Conservation (phyloP, 2,888 invertebrate species). For the Pheosia gnoma region DNA sequence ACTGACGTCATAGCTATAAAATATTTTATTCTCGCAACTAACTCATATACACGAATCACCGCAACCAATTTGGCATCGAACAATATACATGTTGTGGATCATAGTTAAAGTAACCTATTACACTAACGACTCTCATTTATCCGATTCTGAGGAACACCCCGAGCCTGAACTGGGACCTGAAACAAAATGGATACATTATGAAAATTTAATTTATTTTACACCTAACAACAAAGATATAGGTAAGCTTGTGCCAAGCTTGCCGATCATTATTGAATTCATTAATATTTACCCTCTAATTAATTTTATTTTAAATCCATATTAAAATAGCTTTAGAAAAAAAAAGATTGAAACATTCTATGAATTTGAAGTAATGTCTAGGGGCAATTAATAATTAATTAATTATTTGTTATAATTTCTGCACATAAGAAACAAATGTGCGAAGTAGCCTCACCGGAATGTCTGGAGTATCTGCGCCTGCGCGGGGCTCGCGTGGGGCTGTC, state of each 20-base stretch:
- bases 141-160: slow-evolving; percentile 85
- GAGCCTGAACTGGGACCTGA: slow-evolving; percentile 85
- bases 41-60: slow-evolving; percentile 35
- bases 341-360: no score
- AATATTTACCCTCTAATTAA: no score
- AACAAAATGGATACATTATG: slow-evolving; percentile 34
- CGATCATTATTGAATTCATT: no score
- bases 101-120: slow-evolving; percentile 43
- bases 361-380: no score
- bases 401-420: neutral
- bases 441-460: slow-evolving; percentile 61
- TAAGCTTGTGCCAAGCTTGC: no score
- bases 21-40: slow-evolving; percentile 38
- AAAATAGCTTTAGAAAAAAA: no score
- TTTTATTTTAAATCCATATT: no score
- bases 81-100: slow-evolving; percentile 41
- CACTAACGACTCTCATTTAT: slow-evolving; percentile 61
- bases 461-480: slow-evolving; percentile 71
- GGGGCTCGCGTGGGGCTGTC: slow-evolving; percentile 83
- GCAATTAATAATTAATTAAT: no score
- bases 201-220: neutral
- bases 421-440: slow-evolving; percentile 6
- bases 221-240: no score
- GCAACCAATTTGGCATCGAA: slow-evolving; percentile 44
- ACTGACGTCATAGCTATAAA: slow-evolving; percentile 28